Percentiles rank a stretch among this genome's conserved stretches.
Evolutionary conservation across 2,113 vertebrate genomes (phyloP).

Genomic region (Siphamia tubifer): DNA sequence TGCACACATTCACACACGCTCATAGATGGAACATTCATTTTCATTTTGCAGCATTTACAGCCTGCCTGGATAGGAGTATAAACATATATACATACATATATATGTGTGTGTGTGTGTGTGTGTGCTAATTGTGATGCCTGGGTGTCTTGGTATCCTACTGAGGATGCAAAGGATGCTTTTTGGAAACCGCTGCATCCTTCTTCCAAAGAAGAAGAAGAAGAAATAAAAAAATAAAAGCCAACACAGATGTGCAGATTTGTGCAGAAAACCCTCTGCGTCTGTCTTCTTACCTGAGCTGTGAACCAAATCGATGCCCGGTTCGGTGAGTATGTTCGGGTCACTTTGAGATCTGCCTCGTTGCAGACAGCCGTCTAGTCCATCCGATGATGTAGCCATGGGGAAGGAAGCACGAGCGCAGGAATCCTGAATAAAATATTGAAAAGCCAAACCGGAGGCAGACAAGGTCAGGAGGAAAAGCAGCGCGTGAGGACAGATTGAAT

Average conservation of each 20-base stretch:
- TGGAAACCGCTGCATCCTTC: conserved; percentile 29
- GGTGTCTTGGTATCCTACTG: conserved; percentile 36
- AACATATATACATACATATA: no score
- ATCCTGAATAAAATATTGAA: conserved; percentile 79
- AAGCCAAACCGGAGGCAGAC: conserved; percentile 76
- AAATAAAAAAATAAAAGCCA: not conserved
- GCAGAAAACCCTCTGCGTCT: conserved; percentile 29
- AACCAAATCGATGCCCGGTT: conserved; percentile 81
- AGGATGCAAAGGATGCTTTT: conserved; percentile 11
- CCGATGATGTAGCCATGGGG: conserved; percentile 91
- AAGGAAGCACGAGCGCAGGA: conserved; percentile 72
- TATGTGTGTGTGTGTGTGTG: no score
- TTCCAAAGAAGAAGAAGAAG: conserved; percentile 15
- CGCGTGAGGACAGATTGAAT: conserved; percentile 66
- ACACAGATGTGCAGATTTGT: conserved; percentile 8
- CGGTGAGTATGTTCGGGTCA: conserved; percentile 93
- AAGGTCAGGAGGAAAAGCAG: conserved; percentile 83
- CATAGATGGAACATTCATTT: conserved; percentile 63
- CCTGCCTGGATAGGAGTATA: no score
- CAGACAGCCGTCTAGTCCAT: conserved; percentile 90
- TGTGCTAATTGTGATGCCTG: conserved; percentile 53
- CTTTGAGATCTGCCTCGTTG: conserved; percentile 95
- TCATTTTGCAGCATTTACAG: conserved; percentile 55
- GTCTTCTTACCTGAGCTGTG: conserved; percentile 86
- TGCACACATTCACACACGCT: conserved; percentile 36